Percentiles rank a stretch among this genome's conserved stretches.
phyloP scores from a whole-genome alignment of 2,888 invertebrate genomes.

The Galeopsomyia nigrocyanea region DNA sequence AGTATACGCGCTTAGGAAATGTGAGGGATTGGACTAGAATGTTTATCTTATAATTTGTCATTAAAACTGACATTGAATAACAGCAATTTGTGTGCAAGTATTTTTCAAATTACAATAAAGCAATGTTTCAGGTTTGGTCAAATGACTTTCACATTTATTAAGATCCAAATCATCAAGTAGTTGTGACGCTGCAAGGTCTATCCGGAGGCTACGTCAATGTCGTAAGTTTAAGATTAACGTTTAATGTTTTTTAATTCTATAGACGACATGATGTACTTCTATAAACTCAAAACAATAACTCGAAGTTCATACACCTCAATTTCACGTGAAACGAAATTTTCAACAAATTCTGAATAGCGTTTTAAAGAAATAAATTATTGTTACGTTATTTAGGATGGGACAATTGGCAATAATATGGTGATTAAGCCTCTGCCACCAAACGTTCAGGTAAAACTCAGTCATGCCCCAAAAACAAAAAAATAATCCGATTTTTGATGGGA shows the following conservation, averaged over 20 bases:
- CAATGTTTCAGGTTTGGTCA: slow-evolving; percentile 12
- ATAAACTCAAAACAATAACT: no score
- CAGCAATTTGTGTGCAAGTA: background rate
- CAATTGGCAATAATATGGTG: slow-evolving; percentile 3
- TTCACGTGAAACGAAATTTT: no score
- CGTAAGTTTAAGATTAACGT: slow-evolving; percentile 26
- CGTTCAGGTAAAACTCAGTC: background rate
- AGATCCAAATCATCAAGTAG: slow-evolving; percentile 45
- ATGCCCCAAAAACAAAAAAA: slow-evolving; percentile 3
- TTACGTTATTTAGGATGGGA: slow-evolving; percentile 19
- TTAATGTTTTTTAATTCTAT: no score
- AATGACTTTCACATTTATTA: slow-evolving; percentile 43
- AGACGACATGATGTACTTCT: no score
- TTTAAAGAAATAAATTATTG: background rate
- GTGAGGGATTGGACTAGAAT: background rate
- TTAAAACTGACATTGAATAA: no score
- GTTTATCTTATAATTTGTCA: background rate
- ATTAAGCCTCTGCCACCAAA: slow-evolving; percentile 11
- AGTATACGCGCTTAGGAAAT: slow-evolving; percentile 25
- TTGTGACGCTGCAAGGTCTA: slow-evolving; percentile 34
- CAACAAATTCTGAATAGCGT: background rate
- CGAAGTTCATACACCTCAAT: no score
- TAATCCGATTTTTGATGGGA: background rate
- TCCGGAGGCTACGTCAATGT: slow-evolving; percentile 42
- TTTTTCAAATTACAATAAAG: slow-evolving; percentile 7